phyloP scores from a whole-genome alignment of 2,113 vertebrate species.

The Xiphias gladius region DNA sequence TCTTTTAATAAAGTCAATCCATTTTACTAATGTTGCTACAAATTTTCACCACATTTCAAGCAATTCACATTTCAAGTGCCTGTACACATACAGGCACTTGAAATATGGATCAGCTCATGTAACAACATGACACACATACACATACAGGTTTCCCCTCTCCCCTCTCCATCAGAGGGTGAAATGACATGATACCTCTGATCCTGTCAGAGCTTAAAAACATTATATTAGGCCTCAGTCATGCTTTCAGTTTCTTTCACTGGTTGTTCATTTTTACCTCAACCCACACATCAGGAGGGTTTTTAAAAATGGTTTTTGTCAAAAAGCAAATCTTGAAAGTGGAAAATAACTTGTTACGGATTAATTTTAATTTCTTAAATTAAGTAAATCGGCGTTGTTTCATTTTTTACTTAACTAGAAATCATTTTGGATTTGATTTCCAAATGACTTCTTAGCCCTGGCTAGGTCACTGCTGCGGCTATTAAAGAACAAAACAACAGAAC shows the following conservation, averaged over 20 bases:
- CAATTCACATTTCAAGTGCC: no score
- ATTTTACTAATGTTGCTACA: constrained; percentile 29
- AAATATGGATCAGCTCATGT: constrained; percentile 51
- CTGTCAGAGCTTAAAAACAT: constrained; percentile 51
- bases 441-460: neutral
- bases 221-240: constrained; percentile 17
- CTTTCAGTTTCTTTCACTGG: constrained; percentile 36
- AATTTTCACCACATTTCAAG: neutral
- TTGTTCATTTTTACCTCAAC: constrained; percentile 25
- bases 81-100: constrained; percentile 13
- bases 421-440: neutral
- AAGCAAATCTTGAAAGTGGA: neutral
- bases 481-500: neutral
- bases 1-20: constrained; percentile 30
- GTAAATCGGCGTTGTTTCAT: neutral
- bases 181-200: constrained; percentile 61
- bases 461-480: neutral
- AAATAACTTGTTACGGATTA: neutral
- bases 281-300: constrained; percentile 7
- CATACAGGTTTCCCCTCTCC: constrained; percentile 43
- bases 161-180: constrained; percentile 66
- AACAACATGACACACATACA: constrained; percentile 27
- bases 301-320: neutral
- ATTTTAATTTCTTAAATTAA: neutral
- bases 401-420: neutral